These are phyloP conservation scores for Auanema sp. DNA, from an alignment of 2,888 invertebrate genomes.

Conservation along the genomic window DNA sequence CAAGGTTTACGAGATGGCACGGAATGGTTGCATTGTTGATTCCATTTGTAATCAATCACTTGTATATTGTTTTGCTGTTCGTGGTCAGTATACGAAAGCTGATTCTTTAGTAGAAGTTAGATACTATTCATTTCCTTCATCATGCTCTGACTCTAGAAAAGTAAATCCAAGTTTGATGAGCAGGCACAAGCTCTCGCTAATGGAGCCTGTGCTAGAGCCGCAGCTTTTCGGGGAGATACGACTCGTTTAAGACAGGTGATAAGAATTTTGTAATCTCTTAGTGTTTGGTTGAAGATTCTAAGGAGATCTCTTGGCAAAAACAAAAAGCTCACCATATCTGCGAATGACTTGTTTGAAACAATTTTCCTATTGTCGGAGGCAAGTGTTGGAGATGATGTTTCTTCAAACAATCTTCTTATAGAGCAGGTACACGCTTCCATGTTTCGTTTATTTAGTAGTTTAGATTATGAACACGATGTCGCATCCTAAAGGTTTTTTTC, in stretches of 20 bases:
- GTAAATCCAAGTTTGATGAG: conserved; percentile 30
- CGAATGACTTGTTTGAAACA: background rate
- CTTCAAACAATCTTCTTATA: conserved; percentile 33
- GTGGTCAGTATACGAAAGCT: conserved; percentile 37
- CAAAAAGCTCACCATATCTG: background rate
- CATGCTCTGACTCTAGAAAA: conserved; percentile 26
- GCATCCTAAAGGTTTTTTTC: conserved; percentile 41
- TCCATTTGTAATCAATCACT: conserved; percentile 33
- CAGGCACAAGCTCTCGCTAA: conserved; percentile 24
- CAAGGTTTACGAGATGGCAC: conserved; percentile 37
- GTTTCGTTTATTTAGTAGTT: background rate
- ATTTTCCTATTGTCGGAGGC: conserved; percentile 18
- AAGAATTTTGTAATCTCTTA: background rate
- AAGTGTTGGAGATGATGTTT: conserved; percentile 30
- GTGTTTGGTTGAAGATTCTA: background rate
- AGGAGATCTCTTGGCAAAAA: background rate
- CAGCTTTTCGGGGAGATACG: conserved; percentile 36
- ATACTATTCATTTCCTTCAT: background rate
- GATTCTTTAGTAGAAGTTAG: conserved; percentile 39
- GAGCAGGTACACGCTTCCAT: conserved; percentile 24
- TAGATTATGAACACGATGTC: conserved; percentile 40
- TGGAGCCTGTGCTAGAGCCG: conserved; percentile 40
- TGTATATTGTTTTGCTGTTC: conserved; percentile 36
- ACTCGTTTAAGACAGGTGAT: conserved; percentile 26
- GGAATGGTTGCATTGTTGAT: conserved; percentile 38